Evolutionary conservation across 2,888 invertebrate species (phyloP).

Genomic region (Lampropteryx suffumata): DNA sequence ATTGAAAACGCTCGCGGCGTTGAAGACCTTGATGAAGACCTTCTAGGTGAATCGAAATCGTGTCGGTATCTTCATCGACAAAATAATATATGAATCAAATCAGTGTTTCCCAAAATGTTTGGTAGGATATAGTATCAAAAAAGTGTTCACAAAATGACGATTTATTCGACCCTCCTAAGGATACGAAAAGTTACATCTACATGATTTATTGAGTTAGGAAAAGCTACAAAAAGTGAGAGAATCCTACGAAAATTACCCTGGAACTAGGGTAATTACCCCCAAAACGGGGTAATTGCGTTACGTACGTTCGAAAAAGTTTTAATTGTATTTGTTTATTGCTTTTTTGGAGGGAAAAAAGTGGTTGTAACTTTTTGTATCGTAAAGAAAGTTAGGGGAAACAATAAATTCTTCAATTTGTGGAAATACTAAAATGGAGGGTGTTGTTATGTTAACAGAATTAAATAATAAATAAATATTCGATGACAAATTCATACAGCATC

Average conservation of each 20-base stretch:
- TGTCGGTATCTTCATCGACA: no score
- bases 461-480: no score
- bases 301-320: constrained; percentile 31
- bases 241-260: constrained; percentile 25
- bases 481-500: no score
- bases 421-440: no score
- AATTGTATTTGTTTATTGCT: constrained; percentile 29
- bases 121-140: no score
- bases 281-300: constrained; percentile 34
- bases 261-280: constrained; percentile 35
- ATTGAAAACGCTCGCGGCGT: no score
- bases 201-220: constrained; percentile 26
- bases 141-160: not conserved
- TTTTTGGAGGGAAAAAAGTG: constrained; percentile 8
- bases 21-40: no score
- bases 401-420: not conserved
- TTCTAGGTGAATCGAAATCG: no score
- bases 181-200: constrained; percentile 22
- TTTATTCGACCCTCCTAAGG: constrained; percentile 3
- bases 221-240: constrained; percentile 18
- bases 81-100: no score
- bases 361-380: constrained; percentile 6
- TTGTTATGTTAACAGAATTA: no score
- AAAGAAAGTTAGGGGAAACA: not conserved
- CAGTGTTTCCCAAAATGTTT: no score